These are phyloP conservation scores for Lates japonicus DNA, from an alignment of 2,797 vertebrate species.

Conservation along the genomic window DNA sequence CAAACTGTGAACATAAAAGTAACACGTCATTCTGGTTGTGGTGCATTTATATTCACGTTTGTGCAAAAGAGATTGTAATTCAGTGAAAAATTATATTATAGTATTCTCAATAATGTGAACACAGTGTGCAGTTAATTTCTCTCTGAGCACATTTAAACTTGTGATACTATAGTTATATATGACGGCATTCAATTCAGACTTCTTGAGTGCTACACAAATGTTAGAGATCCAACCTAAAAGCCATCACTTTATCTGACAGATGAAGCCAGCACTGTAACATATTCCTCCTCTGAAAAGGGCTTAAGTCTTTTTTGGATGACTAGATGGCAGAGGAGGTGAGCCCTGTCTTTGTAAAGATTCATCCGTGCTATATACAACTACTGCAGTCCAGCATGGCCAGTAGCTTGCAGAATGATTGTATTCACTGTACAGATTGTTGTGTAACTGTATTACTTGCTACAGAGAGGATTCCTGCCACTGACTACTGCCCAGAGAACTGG, in stretches of 20 bases:
- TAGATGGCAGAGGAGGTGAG: not conserved
- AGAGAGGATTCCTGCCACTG: conserved; percentile 9
- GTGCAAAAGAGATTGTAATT: not conserved
- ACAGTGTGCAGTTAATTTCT: too few relatives aligned
- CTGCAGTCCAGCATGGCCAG: not conserved
- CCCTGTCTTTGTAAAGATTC: not conserved
- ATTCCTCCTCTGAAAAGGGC: not conserved
- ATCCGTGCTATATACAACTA: not conserved
- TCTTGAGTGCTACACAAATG: not conserved
- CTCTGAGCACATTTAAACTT: not conserved
- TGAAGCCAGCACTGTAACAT: not conserved
- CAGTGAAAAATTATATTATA: too few relatives aligned
- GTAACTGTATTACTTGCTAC: conserved; percentile 21
- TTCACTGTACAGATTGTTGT: conserved; percentile 33
- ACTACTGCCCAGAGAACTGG: conserved; percentile 15
- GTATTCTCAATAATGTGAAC: too few relatives aligned
- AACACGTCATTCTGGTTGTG: not conserved
- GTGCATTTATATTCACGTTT: not conserved
- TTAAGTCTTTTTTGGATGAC: not conserved
- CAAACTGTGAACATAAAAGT: conserved; percentile 2
- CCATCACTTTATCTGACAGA: not conserved
- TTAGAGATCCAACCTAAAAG: not conserved
- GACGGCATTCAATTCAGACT: not conserved
- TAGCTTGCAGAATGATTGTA: conserved; percentile 6
- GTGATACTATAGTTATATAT: not conserved